Evolutionary conservation across 2,113 vertebrate species (phyloP), one percentile per base, ranked within the genome.

Genomic region (Notothenia coriiceps): DNA sequence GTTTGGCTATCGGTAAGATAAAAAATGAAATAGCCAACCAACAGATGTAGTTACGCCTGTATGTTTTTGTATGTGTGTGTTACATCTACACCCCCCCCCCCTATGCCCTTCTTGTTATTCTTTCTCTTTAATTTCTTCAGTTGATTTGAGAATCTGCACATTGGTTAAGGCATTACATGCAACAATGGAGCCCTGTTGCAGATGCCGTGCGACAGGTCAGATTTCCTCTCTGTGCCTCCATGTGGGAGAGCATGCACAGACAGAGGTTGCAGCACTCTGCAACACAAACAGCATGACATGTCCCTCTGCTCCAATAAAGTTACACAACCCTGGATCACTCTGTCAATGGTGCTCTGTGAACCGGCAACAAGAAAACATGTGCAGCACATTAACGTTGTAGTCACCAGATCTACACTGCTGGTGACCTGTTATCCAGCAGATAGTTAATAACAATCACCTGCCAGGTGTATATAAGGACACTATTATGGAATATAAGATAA

Each of bases 151-250:
- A 40, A 40, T 40, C 35, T 40, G 35, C 35, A 40, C 35, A 40
- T 40, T 40, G 35, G 7, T 6, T 40, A 40, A 40, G 35, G 35
- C 7, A 7, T 40, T 40, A 40, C 35, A 8, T 40, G 35, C 35
- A 40, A 40, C 35, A 40, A 40, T 40, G 35, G 35, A 7, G 10
- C 43, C 82, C 51, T 54, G 78, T 84, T 40, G 77, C 64, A 67
- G 77, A 84, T 57, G 76, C 80, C 88, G 90, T 91, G 90, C 89
- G 91, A 94, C 82, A 10, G 80, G 54, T 90, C 71, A 82, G 57
- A 43, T 89, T 89, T 76, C 82, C 68, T 81, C 14, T 60, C 63
- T 49, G 62, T 51, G 64, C 49, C 20, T 67, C 25, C 49, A 49
- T 67, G 70, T 29, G 55, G 29, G 65, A 17, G 60, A 74, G 55